phyloP scores from a whole-genome alignment of 2,797 vertebrate genomes.

The Sebastes cheni region DNA sequence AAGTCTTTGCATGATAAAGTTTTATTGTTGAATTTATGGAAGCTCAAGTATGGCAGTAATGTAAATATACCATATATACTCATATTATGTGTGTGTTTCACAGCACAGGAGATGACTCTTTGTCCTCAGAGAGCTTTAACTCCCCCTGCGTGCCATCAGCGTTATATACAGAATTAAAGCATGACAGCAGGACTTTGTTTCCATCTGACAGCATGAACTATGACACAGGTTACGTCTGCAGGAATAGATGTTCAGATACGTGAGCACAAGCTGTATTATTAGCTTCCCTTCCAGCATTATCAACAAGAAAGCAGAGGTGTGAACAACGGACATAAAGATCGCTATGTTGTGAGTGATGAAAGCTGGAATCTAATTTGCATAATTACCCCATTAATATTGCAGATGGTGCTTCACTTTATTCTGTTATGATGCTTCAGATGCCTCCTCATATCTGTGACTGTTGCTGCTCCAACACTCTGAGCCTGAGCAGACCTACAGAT shows the following conservation, averaged over 20 bases:
- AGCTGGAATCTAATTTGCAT: conserved; percentile 49
- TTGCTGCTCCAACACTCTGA: background rate
- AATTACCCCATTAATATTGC: conserved; percentile 48
- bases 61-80: background rate
- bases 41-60: background rate
- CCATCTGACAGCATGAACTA: conserved; percentile 10
- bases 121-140: background rate
- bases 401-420: conserved; percentile 42
- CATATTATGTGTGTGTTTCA: background rate
- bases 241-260: background rate
- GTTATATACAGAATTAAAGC: conserved; percentile 5
- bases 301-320: conserved; percentile 17
- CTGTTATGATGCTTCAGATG: conserved; percentile 24
- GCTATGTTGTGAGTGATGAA: conserved; percentile 32
- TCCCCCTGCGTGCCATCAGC: background rate
- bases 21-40: background rate
- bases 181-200: background rate
- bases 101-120: background rate
- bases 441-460: conserved; percentile 17
- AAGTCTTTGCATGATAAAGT: background rate
- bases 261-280: conserved; percentile 9
- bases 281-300: background rate
- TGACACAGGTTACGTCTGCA: background rate
- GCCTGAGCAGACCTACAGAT: conserved; percentile 3
- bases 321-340: conserved; percentile 38